phyloP scores from a whole-genome alignment of 1,140 invertebrate genomes.

The Anastrepha ludens region DNA sequence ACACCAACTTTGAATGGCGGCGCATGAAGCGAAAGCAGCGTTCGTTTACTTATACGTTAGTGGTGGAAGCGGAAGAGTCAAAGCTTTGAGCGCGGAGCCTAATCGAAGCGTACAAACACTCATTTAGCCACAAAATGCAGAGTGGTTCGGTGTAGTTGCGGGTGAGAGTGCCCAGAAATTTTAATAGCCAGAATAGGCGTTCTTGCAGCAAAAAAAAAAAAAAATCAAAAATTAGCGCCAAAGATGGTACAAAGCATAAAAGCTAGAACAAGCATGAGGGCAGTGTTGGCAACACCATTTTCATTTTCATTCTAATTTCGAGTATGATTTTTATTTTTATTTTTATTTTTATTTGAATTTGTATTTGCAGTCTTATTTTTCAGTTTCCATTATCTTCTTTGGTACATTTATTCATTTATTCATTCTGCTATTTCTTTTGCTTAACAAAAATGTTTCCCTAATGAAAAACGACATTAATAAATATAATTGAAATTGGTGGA shows the following conservation, averaged over 20 bases:
- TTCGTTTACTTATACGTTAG: background rate
- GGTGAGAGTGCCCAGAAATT: background rate
- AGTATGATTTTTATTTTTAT: conserved; percentile 25
- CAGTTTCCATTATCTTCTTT: background rate
- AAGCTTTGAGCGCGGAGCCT: background rate
- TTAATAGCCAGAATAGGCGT: background rate
- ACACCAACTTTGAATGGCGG: background rate
- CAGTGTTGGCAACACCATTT: background rate
- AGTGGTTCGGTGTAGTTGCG: background rate
- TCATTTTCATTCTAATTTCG: background rate
- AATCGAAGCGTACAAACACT: background rate
- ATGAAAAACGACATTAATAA: conserved; percentile 48
- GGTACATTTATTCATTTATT: background rate
- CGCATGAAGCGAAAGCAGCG: background rate
- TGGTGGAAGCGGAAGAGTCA: background rate
- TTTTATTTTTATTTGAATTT: background rate
- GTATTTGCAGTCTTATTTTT: conserved; percentile 3
- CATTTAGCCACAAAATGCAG: background rate
- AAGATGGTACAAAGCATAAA: background rate
- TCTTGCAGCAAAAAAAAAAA: background rate
- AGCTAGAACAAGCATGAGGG: background rate
- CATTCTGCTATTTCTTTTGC: background rate
- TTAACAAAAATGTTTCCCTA: conserved; percentile 35
- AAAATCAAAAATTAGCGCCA: background rate
- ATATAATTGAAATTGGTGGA: conserved; percentile 33